phyloP scores from a whole-genome alignment of 2,113 vertebrate species.

The Bos javanicus region DNA sequence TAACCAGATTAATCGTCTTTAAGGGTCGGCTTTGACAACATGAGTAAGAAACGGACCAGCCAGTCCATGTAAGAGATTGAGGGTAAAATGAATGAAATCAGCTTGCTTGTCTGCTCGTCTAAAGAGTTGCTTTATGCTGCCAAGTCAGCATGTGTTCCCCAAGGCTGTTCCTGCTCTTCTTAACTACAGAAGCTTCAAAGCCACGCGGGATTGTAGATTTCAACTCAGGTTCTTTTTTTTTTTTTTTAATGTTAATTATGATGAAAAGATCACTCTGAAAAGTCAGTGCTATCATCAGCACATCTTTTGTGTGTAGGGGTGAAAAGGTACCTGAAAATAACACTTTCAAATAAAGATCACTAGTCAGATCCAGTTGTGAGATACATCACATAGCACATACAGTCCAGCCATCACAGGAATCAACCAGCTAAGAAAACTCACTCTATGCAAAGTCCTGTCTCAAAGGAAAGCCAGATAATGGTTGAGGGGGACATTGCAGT shows the following conservation, averaged over 20 bases:
- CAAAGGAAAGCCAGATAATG: slow-evolving; percentile 6
- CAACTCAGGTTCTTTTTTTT: background rate
- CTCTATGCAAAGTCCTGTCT: background rate
- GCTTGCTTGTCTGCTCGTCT: background rate
- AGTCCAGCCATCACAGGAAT: background rate
- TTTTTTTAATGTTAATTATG: slow-evolving; percentile 9
- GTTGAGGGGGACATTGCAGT: background rate
- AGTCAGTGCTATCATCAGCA: slow-evolving; percentile 9
- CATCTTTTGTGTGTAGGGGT: background rate
- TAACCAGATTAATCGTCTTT: background rate
- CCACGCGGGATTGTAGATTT: background rate
- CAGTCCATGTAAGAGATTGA: background rate
- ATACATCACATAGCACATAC: background rate
- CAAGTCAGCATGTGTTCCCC: slow-evolving; percentile 11
- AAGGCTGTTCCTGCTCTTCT: slow-evolving; percentile 22
- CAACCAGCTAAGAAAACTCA: background rate
- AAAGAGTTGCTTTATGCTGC: background rate
- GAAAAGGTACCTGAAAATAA: background rate
- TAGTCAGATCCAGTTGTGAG: background rate
- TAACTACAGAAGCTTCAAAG: slow-evolving; percentile 45
- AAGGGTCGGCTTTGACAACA: background rate
- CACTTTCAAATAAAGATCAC: background rate
- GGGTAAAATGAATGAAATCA: background rate
- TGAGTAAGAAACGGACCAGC: background rate
- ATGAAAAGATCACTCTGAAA: slow-evolving; percentile 31